Evolutionary conservation across 2,888 invertebrate genomes (phyloP), one percentile per base, ranked within the genome.

Genomic region (Amphipoea oculea): DNA sequence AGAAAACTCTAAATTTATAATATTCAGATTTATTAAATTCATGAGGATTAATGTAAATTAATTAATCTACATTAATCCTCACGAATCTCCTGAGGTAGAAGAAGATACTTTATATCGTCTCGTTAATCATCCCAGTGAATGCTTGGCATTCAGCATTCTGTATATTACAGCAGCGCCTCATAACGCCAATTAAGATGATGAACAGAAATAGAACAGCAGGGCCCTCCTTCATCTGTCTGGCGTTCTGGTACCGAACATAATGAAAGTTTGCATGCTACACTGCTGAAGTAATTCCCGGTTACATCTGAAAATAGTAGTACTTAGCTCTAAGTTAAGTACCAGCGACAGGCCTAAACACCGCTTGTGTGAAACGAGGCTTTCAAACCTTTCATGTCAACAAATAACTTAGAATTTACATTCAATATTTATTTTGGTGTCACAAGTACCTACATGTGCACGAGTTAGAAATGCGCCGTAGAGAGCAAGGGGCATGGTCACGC

Each of bases 401-500:
- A 63, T 29, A 62, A 57, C 20, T 23, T 73, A 75, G 60, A 74
- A 60, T 77, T 60, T 71, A 72, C 60, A 63, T 62, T 63, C 20
- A 69, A 68, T 86, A 78, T 85, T 74, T 85, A 67, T 83, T 73
- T 82, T 62, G 51, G 42, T 67, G 54, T n/a, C 70, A 80, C 68
- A 73, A 78, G 73, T 76, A 78, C 29, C 29, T 29, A 29, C n/a
- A 75, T 84, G 91, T 86, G 87, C 88, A 89, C 86, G 89, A 88
- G 89, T 89, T 85, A 80, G 88, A 86, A 86, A 90, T 89, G 90
- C 89, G 88, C 89, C 86, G 90, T 88, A 83, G 85, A 91, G 92
- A 90, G 90, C 92, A 92, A 89, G 93, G 93, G 93, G 92, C 96
- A 96, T 95, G 96, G 93, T 94, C 95, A 91, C 89, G 89, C 93